phyloP scores from a whole-genome alignment of 2,888 invertebrate species.

The Scaptomyza parva region DNA sequence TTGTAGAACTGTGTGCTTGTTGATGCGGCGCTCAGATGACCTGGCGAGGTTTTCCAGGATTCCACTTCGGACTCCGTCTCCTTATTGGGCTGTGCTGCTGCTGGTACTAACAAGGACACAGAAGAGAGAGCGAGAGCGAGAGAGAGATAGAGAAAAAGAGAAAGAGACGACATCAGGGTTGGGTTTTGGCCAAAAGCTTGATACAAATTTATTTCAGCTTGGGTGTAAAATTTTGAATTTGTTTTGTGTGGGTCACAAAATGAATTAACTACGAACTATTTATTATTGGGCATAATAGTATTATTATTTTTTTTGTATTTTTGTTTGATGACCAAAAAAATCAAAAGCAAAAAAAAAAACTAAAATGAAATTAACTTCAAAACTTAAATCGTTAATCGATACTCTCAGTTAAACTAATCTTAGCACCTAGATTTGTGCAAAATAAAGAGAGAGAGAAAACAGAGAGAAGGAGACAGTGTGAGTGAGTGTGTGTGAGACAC shows the following conservation, averaged over 20 bases:
- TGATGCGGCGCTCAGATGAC: constrained; percentile 58
- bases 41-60: constrained; percentile 60
- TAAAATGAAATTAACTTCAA: constrained; percentile 44
- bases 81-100: not conserved
- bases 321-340: constrained; percentile 46
- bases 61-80: constrained; percentile 42
- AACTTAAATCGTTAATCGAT: constrained; percentile 52
- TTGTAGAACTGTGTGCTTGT: constrained; percentile 51
- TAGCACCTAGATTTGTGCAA: constrained; percentile 63
- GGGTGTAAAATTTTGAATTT: constrained; percentile 45
- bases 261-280: constrained; percentile 23
- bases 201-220: constrained; percentile 6
- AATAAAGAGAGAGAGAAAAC: constrained; percentile 28
- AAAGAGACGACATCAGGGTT: constrained; percentile 57
- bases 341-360: constrained; percentile 25
- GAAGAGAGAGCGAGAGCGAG: constrained; percentile 35
- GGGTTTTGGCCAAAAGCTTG: constrained; percentile 51
- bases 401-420: constrained; percentile 69
- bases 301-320: constrained; percentile 45
- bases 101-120: constrained; percentile 5
- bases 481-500: not conserved
- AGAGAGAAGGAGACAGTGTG: constrained; percentile 22
- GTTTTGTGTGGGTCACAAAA: not conserved
- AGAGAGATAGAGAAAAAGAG: constrained; percentile 37
- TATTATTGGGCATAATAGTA: constrained; percentile 27